Conservation (phyloP, 2,888 invertebrate genomes). For the Lepas anatifera region DNA sequence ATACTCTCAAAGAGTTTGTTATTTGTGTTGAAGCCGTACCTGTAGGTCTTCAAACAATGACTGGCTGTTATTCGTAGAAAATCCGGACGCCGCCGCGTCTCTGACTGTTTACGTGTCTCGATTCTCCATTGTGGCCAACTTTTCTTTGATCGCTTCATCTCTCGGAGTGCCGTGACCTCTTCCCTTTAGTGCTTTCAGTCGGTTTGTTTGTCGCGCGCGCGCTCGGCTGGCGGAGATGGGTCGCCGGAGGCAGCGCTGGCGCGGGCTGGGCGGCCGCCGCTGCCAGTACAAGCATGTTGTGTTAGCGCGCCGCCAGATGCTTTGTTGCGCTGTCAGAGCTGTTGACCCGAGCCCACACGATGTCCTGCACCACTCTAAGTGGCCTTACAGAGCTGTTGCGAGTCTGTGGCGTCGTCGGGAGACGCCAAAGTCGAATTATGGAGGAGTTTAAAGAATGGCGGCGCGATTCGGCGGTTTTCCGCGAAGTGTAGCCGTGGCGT, state of each 20-base stretch:
- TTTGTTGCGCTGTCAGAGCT: background rate
- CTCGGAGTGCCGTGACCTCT: background rate
- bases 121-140: background rate
- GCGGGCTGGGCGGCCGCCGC: background rate
- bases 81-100: background rate
- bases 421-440: too few relatives aligned
- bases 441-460: too few relatives aligned
- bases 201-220: background rate
- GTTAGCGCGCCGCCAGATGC: background rate
- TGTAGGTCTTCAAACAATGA: background rate
- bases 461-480: too few relatives aligned
- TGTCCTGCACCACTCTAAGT: background rate
- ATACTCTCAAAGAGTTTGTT: conserved; percentile 8
- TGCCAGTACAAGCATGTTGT: background rate
- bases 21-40: background rate
- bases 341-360: background rate
- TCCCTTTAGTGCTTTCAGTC: conserved; percentile 10
- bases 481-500: too few relatives aligned
- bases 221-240: background rate
- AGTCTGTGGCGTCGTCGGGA: too few relatives aligned
- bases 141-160: background rate
- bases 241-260: background rate
- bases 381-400: background rate
- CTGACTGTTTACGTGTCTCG: background rate
- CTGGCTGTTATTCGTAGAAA: background rate